Conservation (phyloP, 1,140 invertebrate genomes). For the Lepeophtheirus salmonis region DNA sequence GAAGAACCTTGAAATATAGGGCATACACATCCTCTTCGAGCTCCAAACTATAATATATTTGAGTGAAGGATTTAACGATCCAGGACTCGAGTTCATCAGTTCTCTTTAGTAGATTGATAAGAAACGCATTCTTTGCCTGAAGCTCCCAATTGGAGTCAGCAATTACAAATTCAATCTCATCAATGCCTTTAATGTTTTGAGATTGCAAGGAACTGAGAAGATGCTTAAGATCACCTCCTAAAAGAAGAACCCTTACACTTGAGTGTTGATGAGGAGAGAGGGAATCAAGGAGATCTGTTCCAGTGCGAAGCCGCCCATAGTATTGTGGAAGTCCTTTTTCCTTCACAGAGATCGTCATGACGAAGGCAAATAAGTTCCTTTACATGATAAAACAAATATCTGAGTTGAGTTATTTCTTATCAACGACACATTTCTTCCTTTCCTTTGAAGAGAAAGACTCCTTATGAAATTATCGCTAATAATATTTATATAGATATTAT, state of each 20-base stretch:
- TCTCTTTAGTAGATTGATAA: neutral
- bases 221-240: conserved; percentile 3
- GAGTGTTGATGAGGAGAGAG: neutral
- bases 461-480: too few relatives aligned
- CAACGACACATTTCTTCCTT: too few relatives aligned
- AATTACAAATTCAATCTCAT: neutral
- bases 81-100: neutral
- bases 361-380: too few relatives aligned
- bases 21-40: neutral
- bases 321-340: conserved; percentile 1
- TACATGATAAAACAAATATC: too few relatives aligned
- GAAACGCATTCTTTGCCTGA: neutral
- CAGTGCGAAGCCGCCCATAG: neutral
- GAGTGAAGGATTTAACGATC: neutral
- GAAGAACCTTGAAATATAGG: neutral
- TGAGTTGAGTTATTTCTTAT: too few relatives aligned
- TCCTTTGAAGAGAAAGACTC: too few relatives aligned
- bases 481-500: too few relatives aligned
- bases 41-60: neutral
- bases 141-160: neutral
- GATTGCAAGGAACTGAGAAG: neutral
- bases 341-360: neutral
- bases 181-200: neutral
- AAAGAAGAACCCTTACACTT: neutral
- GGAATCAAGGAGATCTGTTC: neutral